phyloP scores from a whole-genome alignment of 2,797 vertebrate genomes.

The Eurystomus glaucurus region DNA sequence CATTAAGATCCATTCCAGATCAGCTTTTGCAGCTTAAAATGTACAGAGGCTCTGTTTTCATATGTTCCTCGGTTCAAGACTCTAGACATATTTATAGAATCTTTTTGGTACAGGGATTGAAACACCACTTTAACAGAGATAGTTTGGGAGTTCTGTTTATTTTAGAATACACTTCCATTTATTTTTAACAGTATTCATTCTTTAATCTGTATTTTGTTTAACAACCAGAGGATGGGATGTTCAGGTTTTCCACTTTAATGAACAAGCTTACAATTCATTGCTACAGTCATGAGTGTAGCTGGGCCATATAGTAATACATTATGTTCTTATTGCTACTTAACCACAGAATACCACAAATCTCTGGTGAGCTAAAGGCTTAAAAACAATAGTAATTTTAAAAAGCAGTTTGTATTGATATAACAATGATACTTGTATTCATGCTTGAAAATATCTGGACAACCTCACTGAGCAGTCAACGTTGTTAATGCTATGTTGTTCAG shows the following conservation, averaged over 20 bases:
- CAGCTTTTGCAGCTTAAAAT: neutral
- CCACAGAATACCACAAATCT: neutral
- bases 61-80: neutral
- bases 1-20: neutral
- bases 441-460: neutral
- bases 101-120: neutral
- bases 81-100: neutral
- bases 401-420: neutral
- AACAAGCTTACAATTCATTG: fast-evolving
- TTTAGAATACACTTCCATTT: neutral
- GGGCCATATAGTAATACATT: neutral
- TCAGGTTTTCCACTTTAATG: neutral
- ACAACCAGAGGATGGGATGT: neutral
- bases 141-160: neutral
- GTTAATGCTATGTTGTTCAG: fast-evolving
- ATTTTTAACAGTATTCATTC: neutral
- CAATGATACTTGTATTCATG: neutral
- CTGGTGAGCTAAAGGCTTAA: neutral
- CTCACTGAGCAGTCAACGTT: too few species aligned
- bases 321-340: neutral
- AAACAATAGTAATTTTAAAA: neutral
- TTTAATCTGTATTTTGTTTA: neutral
- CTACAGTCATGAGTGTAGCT: neutral
- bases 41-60: neutral
- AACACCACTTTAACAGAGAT: neutral